Base-by-base conservation (phyloP, 2,113 vertebrate species). In the Psilopogon haemacephalus region DNA sequence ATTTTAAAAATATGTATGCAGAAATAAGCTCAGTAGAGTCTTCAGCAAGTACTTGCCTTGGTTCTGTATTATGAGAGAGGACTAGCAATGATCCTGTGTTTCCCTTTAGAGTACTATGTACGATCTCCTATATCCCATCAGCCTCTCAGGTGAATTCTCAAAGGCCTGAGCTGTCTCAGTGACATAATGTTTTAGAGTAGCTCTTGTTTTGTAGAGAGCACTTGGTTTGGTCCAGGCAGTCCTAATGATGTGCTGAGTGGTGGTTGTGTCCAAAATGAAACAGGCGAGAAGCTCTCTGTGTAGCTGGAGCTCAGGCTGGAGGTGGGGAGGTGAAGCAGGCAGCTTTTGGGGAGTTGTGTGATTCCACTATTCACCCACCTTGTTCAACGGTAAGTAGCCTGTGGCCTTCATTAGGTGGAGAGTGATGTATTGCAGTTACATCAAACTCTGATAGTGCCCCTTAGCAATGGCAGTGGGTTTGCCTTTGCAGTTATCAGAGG, bases 231-330 rank as follows among this genome's bases (percentile, higher is more conserved):
- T 86, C 48, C 86, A 89, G 92, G 62, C 73, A 62, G 35, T 70
- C 52, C 82, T 67, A 81, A 93, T 88, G 79, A 88, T 58, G 58
- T 83, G 33, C 90, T 89, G 83, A 84, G 84, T 50, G 79, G 40
- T 78, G 67, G 35, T 80, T 52, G 35, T 55, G 54, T 86, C 70
- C 0, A 1, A 93, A 96, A 78, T 35, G 33, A 70, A 88, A 52
- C 52, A 83, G 81, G 69, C 46, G 55, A 86, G 80, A 35, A 78
- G 63, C 10, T 37, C 81, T 82, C 32, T 59, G 44, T 50, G 8
- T 17, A 67, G 74, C 77, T 67, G 69, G 65, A 68, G 73, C 62
- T 88, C 58, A 37, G 73, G 4, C 18, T 64, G 92, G 58, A 62
- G 63, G 50, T 37, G 69, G 30, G 67, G 54, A 10, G 67, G 37